Conservation (phyloP, 2,888 invertebrate species). For the Rutpela maculata region DNA sequence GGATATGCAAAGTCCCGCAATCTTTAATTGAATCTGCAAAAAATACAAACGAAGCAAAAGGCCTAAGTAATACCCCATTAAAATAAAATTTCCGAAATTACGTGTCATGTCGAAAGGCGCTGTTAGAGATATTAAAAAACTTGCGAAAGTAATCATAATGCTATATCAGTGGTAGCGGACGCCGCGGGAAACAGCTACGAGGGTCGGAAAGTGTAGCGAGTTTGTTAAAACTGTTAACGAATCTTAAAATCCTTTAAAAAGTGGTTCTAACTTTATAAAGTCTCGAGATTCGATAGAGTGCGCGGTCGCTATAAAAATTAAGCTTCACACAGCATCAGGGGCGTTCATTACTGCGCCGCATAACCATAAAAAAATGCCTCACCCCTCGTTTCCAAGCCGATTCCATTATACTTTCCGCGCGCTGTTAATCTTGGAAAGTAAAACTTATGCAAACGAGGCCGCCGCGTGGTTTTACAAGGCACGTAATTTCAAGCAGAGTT, state of each 20-base stretch:
- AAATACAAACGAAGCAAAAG: slow-evolving; percentile 62
- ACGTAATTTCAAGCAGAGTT: slow-evolving; percentile 69
- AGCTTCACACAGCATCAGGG: slow-evolving; percentile 69
- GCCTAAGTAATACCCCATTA: slow-evolving; percentile 64
- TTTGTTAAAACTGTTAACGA: slow-evolving; percentile 74
- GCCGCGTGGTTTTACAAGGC: slow-evolving; percentile 74
- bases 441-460: slow-evolving; percentile 74
- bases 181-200: slow-evolving; percentile 59
- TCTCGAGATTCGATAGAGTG: slow-evolving; percentile 68
- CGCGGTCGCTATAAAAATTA: slow-evolving; percentile 72
- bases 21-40: slow-evolving; percentile 52
- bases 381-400: slow-evolving; percentile 52
- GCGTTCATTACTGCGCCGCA: slow-evolving; percentile 71
- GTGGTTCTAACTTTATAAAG: slow-evolving; percentile 72
- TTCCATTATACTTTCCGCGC: slow-evolving; percentile 73
- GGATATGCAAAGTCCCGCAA: slow-evolving; percentile 27
- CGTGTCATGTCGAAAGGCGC: slow-evolving; percentile 69
- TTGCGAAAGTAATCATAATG: slow-evolving; percentile 71
- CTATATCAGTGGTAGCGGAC: slow-evolving; percentile 53
- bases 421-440: slow-evolving; percentile 74
- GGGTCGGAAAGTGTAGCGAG: slow-evolving; percentile 69
- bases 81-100: slow-evolving; percentile 70
- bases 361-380: slow-evolving; percentile 70
- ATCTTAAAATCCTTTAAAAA: slow-evolving; percentile 74
- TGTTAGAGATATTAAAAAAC: slow-evolving; percentile 72